Conservation (phyloP, 2,113 vertebrate species). For the Gobio gobio region DNA sequence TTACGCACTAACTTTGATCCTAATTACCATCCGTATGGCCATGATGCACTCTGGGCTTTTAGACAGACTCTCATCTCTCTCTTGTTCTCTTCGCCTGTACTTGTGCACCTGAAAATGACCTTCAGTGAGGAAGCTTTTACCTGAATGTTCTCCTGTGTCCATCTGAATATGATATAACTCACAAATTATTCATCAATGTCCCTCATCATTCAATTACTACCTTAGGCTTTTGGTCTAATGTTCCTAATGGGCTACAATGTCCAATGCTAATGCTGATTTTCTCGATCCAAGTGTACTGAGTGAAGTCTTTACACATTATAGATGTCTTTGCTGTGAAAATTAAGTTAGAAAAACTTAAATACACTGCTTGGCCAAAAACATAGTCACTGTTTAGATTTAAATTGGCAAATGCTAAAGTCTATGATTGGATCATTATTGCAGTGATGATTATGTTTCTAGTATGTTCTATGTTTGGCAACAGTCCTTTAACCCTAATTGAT, state of each 20-base stretch:
- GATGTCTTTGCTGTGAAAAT: neutral
- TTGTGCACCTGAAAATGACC: slow-evolving; percentile 1
- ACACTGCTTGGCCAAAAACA: too few relatives aligned
- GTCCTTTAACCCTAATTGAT: too few relatives aligned
- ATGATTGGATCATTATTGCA: too few relatives aligned
- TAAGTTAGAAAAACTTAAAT: neutral
- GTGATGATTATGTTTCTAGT: too few relatives aligned
- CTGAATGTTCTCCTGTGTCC: neutral
- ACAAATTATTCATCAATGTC: slow-evolving; percentile 39
- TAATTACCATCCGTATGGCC: neutral
- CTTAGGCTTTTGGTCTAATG: neutral
- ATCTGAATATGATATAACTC: neutral
- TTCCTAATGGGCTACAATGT: neutral
- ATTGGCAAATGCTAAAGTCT: too few relatives aligned
- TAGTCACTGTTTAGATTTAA: too few relatives aligned
- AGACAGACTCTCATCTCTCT: slow-evolving; percentile 1
- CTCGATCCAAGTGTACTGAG: neutral
- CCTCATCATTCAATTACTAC: neutral
- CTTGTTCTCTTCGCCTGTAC: neutral
- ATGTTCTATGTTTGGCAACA: too few relatives aligned
- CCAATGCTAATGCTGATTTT: neutral
- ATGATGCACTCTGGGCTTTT: neutral
- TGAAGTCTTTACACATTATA: neutral
- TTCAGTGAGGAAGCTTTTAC: slow-evolving; percentile 15
- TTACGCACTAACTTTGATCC: neutral